Evolutionary conservation across 2,797 vertebrate genomes (phyloP), one percentile per base, ranked within the genome.

Genomic region (Hydrocynus forskahlii): DNA sequence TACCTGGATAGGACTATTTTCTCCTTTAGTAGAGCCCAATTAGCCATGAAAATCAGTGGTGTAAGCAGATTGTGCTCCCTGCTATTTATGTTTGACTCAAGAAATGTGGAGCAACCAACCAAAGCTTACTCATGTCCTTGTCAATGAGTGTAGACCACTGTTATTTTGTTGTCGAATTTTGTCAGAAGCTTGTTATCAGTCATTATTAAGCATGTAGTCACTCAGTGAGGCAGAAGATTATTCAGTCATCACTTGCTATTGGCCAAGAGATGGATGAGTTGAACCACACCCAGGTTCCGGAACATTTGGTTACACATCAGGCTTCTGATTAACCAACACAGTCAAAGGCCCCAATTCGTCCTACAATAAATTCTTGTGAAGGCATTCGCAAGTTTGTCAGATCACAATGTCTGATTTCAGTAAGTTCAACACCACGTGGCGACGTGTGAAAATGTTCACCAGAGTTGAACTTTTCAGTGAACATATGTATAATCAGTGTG

Each of bases 241-340:
- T 54, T 71, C 48, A 8, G 21, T 52, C 68, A 17, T 71, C 69
- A 54, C 23, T 7, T 29, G 48, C 29, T 48, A 54, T 16, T 19
- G 21, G 4, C 5, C 73, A 62, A 55, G 48, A 82, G 67, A 86
- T 8, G 13, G 48, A 89, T 81, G 67, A 62, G 55, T 75, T 25
- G 4, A 66, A 80, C 87, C 80, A 85, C 85, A 83, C 85, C 81
- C 76, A 45, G 45, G 79, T 76, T 40, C 29, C 38, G 60, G 48
- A 66, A 35, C 14, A 25, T 52, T 67, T 63, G 17, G 23, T 83
- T 54, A 76, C 57, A 60, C 64, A 52, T 75, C 63, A 59, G 45
- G 84, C 88, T 92, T 90, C 84, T 90, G 75, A 92, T 92, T 89
- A 89, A 91, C 91, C 84, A 84, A 80, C 85, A 35, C 75, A 25